Evolutionary conservation across 92 coral and sea anemone genomes (phyloP).

Genomic region (Muricea muricata): DNA sequence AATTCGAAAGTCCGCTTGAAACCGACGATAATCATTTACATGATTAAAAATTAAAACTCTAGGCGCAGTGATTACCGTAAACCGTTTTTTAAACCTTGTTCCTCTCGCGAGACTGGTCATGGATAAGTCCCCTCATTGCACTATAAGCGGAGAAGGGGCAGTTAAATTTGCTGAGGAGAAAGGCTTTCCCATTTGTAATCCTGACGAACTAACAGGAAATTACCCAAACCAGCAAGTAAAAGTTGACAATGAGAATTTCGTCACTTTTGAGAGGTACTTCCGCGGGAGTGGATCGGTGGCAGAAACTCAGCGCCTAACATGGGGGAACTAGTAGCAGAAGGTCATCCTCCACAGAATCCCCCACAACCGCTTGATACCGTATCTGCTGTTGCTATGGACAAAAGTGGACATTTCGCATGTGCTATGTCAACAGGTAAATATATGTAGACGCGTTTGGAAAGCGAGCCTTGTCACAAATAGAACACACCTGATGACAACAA

Average conservation of each 20-base stretch:
- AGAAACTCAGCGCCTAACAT: too few species aligned
- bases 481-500: too few species aligned
- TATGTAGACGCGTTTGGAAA: too few species aligned
- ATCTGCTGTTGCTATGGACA: slow-evolving; percentile 90
- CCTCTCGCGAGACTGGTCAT: slow-evolving; percentile 80
- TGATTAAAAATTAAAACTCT: slow-evolving; percentile 67
- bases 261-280: too few species aligned
- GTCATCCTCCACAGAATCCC: too few species aligned
- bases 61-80: slow-evolving; percentile 82
- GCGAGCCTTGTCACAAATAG: too few species aligned
- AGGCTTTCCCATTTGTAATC: slow-evolving; percentile 65
- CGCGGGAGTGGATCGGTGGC: too few species aligned
- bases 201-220: slow-evolving; percentile 38
- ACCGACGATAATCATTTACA: too few species aligned
- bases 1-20: too few species aligned
- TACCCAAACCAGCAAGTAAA: too few species aligned
- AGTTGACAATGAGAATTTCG: not conserved
- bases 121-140: slow-evolving; percentile 76
- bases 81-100: slow-evolving; percentile 73
- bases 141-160: slow-evolving; percentile 86
- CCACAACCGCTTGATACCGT: slow-evolving; percentile 65
- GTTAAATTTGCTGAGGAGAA: slow-evolving; percentile 73
- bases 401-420: slow-evolving; percentile 77
- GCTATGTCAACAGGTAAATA: slow-evolving; percentile 82
- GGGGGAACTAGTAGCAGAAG: not conserved